Evolutionary conservation across 2,888 invertebrate species (phyloP).

Genomic region (Dolomedes plantarius): DNA sequence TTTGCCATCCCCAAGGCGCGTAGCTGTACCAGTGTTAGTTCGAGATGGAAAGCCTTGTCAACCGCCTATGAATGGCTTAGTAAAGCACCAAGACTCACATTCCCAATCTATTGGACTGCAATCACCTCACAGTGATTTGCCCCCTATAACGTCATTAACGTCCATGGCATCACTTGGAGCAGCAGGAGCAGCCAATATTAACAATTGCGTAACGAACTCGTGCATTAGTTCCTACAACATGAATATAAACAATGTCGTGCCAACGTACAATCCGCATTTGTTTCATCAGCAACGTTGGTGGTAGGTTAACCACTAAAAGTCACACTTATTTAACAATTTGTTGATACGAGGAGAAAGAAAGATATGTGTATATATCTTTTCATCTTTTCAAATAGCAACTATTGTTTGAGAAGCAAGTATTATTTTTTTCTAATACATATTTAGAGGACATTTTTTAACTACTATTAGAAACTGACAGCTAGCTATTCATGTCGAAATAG

Average conservation of each 20-base stretch:
- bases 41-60: conserved; percentile 94
- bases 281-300: conserved; percentile 73
- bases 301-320: conserved; percentile 18
- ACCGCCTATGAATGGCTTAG: conserved; percentile 65
- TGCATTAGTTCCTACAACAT: conserved; percentile 67
- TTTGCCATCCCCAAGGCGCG: conserved; percentile 89
- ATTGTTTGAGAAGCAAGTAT: neutral
- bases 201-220: conserved; percentile 60
- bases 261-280: conserved; percentile 73
- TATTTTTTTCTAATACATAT: neutral
- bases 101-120: conserved; percentile 60
- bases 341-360: neutral
- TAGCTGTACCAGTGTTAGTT: conserved; percentile 95
- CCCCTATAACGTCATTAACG: conserved; percentile 49
- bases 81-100: conserved; percentile 43
- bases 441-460: too few relatives aligned
- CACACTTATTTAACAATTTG: neutral
- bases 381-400: neutral
- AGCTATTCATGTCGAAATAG: too few relatives aligned
- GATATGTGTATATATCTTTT: neutral
- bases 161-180: conserved; percentile 52
- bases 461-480: too few relatives aligned
- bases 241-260: conserved; percentile 71
- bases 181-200: conserved; percentile 43
- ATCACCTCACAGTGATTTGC: conserved; percentile 83